Conservation (phyloP, 2,888 invertebrate genomes). For the Ophion costatus region DNA sequence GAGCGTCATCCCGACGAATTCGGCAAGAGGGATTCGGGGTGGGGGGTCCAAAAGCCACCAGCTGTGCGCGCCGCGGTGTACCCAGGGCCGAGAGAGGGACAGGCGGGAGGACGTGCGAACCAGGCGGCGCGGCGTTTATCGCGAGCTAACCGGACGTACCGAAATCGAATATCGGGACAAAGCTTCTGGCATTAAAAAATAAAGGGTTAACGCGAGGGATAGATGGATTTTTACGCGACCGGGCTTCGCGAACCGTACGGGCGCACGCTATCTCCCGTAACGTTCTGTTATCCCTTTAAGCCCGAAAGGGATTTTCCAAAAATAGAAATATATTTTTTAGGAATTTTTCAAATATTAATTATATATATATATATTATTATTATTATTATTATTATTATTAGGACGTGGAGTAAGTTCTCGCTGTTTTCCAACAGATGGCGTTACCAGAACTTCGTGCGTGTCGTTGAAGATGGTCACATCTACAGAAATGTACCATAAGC, state of each 20-base stretch:
- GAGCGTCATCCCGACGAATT: constrained; percentile 51
- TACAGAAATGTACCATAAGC: too few relatives aligned
- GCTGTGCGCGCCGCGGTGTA: constrained; percentile 26
- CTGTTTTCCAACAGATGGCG: too few relatives aligned
- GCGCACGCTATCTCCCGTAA: background rate
- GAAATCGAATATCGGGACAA: constrained; percentile 48
- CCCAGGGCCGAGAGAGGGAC: background rate
- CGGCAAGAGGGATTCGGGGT: background rate
- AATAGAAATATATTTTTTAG: background rate
- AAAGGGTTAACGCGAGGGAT: constrained; percentile 45
- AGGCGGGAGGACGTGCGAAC: constrained; percentile 4
- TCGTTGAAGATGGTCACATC: too few relatives aligned
- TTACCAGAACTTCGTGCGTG: too few relatives aligned
- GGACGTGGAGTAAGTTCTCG: too few relatives aligned
- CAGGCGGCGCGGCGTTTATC: constrained; percentile 33
- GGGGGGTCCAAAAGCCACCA: constrained; percentile 37
- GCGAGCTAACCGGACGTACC: constrained; percentile 48
- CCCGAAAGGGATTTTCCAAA: background rate
- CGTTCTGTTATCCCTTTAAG: background rate
- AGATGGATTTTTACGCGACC: constrained; percentile 39
- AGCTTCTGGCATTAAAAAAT: constrained; percentile 56
- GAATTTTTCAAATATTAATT: background rate
- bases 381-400: too few relatives aligned
- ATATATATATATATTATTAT: too few relatives aligned
- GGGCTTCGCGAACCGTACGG: constrained; percentile 10